A percentile compares a stretch with the other conserved stretches of the same genome.
Evolutionary conservation across 2,888 invertebrate species (phyloP).

Genomic region (Lycocerus yunnanus): DNA sequence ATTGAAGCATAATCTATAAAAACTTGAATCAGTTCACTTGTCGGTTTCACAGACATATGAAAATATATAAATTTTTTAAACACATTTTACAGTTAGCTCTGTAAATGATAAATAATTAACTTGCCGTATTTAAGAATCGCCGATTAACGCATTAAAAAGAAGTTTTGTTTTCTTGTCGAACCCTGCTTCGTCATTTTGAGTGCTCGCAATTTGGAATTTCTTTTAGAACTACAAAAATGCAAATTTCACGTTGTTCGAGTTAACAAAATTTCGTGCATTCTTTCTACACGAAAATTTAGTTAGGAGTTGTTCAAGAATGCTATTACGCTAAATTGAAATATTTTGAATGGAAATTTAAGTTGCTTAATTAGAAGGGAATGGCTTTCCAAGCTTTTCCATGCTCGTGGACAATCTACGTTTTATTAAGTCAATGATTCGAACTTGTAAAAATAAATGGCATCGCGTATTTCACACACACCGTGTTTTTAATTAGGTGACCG

Average conservation of each 20-base stretch:
- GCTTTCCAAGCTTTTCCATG: not conserved
- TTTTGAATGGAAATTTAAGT: not conserved
- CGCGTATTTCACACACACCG: conserved; percentile 26
- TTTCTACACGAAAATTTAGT: not conserved
- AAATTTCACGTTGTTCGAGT: not conserved
- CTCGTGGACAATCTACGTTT: not conserved
- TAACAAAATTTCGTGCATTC: not conserved
- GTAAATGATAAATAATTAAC: not conserved
- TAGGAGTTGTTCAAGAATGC: not conserved
- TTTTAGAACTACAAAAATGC: not conserved
- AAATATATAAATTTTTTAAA: conserved; percentile 16
- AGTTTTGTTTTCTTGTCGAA: not conserved
- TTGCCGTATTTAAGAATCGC: not conserved
- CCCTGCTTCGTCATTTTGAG: not conserved
- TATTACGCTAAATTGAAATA: not conserved
- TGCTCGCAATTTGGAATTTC: not conserved
- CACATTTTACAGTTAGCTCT: conserved; percentile 4
- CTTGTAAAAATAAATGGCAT: conserved; percentile 13
- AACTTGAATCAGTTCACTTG: conserved; percentile 37
- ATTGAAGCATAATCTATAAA: conserved; percentile 31
- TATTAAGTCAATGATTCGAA: conserved; percentile 1
- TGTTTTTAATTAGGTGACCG: conserved; percentile 31
- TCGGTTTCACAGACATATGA: conserved; percentile 29
- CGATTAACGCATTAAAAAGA: not conserved
- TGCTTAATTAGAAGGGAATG: not conserved